Percentiles rank a stretch among this genome's conserved stretches.
phyloP scores from a whole-genome alignment of 2,797 vertebrate genomes.

The Gobionotothen gibberifrons region DNA sequence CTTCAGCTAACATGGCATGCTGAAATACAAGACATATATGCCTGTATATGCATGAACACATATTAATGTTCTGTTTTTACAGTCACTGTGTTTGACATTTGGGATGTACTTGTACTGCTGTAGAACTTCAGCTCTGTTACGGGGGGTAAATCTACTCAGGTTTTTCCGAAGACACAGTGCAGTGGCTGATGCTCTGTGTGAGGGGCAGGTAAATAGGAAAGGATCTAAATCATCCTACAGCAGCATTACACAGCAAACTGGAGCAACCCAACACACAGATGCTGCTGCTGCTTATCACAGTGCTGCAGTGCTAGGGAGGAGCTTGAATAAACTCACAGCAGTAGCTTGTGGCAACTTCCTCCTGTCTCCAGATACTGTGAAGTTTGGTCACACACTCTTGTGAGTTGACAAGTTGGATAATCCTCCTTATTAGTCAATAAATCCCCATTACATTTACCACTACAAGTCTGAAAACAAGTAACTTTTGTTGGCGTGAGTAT shows the following conservation, averaged over 20 bases:
- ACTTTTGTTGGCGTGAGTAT: conserved; percentile 26
- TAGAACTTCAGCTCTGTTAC: conserved; percentile 34
- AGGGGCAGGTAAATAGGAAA: conserved; percentile 66
- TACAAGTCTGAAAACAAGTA: conserved; percentile 36
- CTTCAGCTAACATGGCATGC: not conserved
- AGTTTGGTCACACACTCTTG: conserved; percentile 54
- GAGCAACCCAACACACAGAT: conserved; percentile 57
- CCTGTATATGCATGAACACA: conserved; percentile 10
- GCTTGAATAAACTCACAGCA: conserved; percentile 63
- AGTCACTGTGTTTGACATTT: not conserved
- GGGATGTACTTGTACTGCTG: not conserved
- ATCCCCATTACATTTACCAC: conserved; percentile 36
- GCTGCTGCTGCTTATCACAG: conserved; percentile 74
- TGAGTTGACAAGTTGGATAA: conserved; percentile 56
- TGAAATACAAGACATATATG: conserved; percentile 30
- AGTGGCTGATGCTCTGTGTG: conserved; percentile 33
- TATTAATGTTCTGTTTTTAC: not conserved
- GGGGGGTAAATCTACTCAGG: conserved; percentile 9
- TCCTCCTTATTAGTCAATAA: conserved; percentile 66
- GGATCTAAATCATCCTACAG: conserved; percentile 72
- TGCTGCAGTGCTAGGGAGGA: conserved; percentile 73
- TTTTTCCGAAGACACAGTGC: conserved; percentile 22
- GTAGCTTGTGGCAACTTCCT: conserved; percentile 67
- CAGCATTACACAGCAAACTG: conserved; percentile 46
- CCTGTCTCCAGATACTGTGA: conserved; percentile 60